Evolutionary conservation across 2,797 vertebrate genomes (phyloP), one percentile per base, ranked within the genome.

Genomic region (Onychomys torridus): DNA sequence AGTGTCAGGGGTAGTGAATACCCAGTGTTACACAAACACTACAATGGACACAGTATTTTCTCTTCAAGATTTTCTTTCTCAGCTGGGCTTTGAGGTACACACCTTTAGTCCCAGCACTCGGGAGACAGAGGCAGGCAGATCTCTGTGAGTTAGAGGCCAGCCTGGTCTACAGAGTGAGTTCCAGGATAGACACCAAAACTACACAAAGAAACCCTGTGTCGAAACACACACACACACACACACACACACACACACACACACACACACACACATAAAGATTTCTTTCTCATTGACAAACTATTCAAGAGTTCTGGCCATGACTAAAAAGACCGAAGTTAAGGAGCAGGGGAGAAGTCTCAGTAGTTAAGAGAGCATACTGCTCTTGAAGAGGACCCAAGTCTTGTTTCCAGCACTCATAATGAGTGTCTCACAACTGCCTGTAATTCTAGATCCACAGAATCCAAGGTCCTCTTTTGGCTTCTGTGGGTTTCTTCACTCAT

Each of bases 1-100:
- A 34, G 40, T 32, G 21, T 8, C 11, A 19, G 40, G 40, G 37
- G 57, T 19, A 43, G 27, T 83, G 14, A 61, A 46, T 71, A n/a
- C 34, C 65, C 16, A 84, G 43, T 69, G 6, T 17, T 17, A 65
- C 65, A 86, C 43, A 46, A 52, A n/a, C 46, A 71, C 32, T 21
- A 49, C 84, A 52, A 16, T 86, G 65, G 46, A 86, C 16, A 84
- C 29, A 61, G 9, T 84, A 67, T 63, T 63, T 84, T 46, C 59
- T 71, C 65, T 5, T 76, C 34, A 75, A 40, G n/a, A 75, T 32
- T 43, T 61, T 75, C n/a, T 88, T 57, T 73, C 9, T 71, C 8
- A 2, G 69, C n/a, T 6, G 0, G 19, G n/a, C n/a, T 1, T 40
- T n/a, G 69, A 37, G n/a, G 10, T 0, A 3, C 69, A 73, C 0